Conservation (phyloP, 2,113 vertebrate genomes). For the Petrocephalus zakoni region DNA sequence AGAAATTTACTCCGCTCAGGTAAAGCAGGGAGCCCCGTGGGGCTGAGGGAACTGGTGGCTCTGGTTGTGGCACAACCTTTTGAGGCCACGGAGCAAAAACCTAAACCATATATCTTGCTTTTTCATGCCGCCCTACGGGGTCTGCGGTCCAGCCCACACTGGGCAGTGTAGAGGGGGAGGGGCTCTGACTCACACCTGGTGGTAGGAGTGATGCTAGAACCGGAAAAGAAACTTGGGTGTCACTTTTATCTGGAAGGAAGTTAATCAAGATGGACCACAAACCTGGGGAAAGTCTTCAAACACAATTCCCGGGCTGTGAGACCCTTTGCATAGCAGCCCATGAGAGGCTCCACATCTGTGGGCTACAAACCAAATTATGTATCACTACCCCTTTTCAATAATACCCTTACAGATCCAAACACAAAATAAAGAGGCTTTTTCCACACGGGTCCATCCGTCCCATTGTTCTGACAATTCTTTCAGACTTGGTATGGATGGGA, state of each 20-base stretch:
- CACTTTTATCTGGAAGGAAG: not conserved
- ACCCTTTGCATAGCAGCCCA: not conserved
- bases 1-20: not conserved
- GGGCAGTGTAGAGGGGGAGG: not conserved
- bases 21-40: not conserved
- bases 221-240: not conserved
- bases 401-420: not conserved
- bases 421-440: not conserved
- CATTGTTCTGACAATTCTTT: not conserved
- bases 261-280: not conserved
- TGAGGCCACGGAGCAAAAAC: not conserved
- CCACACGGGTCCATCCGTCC: not conserved
- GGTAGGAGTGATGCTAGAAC: not conserved
- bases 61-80: not conserved
- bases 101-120: not conserved
- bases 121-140: not conserved
- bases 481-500: not conserved
- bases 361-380: not conserved
- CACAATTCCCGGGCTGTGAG: not conserved
- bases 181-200: not conserved
- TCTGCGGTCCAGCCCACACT: not conserved
- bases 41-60: not conserved
- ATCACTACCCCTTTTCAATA: not conserved
- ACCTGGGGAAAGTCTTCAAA: not conserved
- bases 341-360: not conserved